A percentile compares a stretch with the other conserved stretches of the same genome.
These are phyloP conservation scores for Macaria notata DNA, from an alignment of 2,888 invertebrate genomes.

Conservation along the genomic window DNA sequence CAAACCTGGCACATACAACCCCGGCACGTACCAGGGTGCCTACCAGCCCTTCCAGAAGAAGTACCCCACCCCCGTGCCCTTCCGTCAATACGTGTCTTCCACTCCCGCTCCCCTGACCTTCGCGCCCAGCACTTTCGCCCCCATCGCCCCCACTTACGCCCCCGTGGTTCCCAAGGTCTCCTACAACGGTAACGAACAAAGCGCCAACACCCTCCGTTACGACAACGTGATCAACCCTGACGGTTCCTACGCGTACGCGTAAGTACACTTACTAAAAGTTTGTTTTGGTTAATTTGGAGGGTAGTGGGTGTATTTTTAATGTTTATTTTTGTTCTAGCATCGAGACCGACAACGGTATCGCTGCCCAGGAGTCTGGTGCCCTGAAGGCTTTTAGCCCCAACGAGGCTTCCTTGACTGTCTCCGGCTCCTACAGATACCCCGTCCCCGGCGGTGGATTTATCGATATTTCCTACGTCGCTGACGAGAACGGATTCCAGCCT, in stretches of 20 bases:
- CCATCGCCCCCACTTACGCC: conserved; percentile 16
- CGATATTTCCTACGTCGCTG: conserved; percentile 82
- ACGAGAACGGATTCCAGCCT: conserved; percentile 86
- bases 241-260: conserved; percentile 80
- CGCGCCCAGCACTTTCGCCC: conserved; percentile 6
- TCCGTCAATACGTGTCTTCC: conserved; percentile 24
- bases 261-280: conserved; percentile 40
- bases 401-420: conserved; percentile 58
- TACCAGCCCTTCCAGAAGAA: conserved; percentile 21
- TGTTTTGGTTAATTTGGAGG: no score
- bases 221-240: conserved; percentile 75
- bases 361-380: conserved; percentile 80
- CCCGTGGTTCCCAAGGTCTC: conserved; percentile 23
- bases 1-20: conserved; percentile 9
- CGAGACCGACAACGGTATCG: conserved; percentile 84
- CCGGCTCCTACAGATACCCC: conserved; percentile 79
- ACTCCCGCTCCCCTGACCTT: conserved; percentile 20
- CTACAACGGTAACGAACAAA: conserved; percentile 39
- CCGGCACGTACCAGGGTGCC: conserved; percentile 7
- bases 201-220: conserved; percentile 56
- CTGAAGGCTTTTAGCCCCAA: conserved; percentile 73
- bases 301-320: neutral
- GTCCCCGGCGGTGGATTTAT: conserved; percentile 83
- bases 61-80: conserved; percentile 23
- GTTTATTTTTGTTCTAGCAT: conserved; percentile 57